Conservation (phyloP, 2,797 vertebrate species). For the Acipenser ruthenus region DNA sequence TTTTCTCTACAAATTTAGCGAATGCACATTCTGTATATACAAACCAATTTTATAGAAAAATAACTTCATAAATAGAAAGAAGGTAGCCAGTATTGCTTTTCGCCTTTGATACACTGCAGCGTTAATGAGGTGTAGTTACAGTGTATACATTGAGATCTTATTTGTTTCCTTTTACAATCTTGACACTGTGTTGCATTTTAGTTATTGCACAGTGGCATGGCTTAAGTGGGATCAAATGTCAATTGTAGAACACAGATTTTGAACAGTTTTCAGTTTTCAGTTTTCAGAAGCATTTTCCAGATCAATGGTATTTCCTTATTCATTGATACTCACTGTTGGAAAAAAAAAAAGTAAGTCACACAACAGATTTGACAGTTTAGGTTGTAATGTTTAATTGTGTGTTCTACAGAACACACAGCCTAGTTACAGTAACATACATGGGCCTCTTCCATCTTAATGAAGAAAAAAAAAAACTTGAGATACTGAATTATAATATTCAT, state of each 20-base stretch:
- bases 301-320: slow-evolving; percentile 15
- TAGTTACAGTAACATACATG: too few relatives aligned
- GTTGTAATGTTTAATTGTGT: too few relatives aligned
- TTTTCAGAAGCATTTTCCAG: slow-evolving; percentile 19
- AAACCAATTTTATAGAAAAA: slow-evolving; percentile 68
- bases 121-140: slow-evolving; percentile 33
- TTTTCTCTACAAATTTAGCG: background rate
- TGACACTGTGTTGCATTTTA: background rate
- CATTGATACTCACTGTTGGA: slow-evolving; percentile 34
- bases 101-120: slow-evolving; percentile 44
- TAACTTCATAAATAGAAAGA: slow-evolving; percentile 41
- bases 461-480: too few relatives aligned
- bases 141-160: background rate
- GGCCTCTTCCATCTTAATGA: too few relatives aligned
- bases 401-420: too few relatives aligned
- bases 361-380: too few relatives aligned
- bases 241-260: slow-evolving; percentile 19
- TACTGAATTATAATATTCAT: too few relatives aligned
- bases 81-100: slow-evolving; percentile 38
- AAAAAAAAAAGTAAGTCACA: slow-evolving; percentile 6
- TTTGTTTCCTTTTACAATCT: background rate
- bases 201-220: slow-evolving; percentile 38
- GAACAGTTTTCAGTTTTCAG: slow-evolving; percentile 17
- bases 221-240: slow-evolving; percentile 24
- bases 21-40: slow-evolving; percentile 28